Base-by-base conservation (phyloP, 1,140 invertebrate species). In the Caerostris darwini region DNA sequence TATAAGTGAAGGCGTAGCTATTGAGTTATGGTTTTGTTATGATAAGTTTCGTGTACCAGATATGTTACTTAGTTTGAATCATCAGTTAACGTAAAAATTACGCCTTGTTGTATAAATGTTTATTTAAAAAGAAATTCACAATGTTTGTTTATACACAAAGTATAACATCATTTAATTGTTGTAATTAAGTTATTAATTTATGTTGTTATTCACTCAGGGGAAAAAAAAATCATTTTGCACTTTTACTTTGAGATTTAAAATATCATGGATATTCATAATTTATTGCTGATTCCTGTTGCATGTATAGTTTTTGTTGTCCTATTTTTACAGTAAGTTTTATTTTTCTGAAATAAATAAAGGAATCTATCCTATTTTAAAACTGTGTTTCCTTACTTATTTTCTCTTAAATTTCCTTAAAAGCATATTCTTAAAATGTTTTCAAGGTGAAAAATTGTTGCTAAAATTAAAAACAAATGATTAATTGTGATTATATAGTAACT, bases 321-420 rank as follows among this genome's bases (percentile, higher is more conserved):
- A 7, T 54, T 71, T n/a, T 61, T 89, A 53, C 87, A 54, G 87
- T 89, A 69, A 89, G 87, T 89, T 89, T 69, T 57, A 6, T 5
- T 1, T 67, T 54, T 61, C 14, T 34, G 34, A 14, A 57, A n/a
- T 50, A 19, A 69, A 56, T 64, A 64, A 64, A 64, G 34, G 34
- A 34, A 34, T 34, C 34, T 34, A 34, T 34, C 2, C 34, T 34
- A 34, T 34, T 34, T 34, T 34, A 1, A 34, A 34, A 34, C 34
- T 34, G 34, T 34, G 34, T 34, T 34, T 34, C 34, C 34, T 34
- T 34, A 34, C 34, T 34, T 34, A 34, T 34, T 34, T 34, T 1
- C 34, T 34, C 34, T 34, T 34, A 34, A 34, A 34, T 34, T 34
- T 34, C 34, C 34, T 34, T 34, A 34, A 34, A 34, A 34, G 34